These are phyloP conservation scores for Indicator maculatus DNA, from an alignment of 2,113 vertebrate species.

Conservation along the genomic window DNA sequence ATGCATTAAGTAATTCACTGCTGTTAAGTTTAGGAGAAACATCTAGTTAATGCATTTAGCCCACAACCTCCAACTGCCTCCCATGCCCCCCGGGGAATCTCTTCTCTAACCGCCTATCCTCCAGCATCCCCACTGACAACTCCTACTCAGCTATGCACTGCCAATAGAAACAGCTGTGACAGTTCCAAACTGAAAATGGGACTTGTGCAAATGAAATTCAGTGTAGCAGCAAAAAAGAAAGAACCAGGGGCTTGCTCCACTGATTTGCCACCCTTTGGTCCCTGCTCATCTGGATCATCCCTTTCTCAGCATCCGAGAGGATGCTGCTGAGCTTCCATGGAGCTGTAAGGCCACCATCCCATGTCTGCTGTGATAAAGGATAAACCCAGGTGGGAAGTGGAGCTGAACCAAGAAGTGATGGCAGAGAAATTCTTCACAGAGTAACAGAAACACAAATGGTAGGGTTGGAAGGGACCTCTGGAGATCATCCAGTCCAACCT, in stretches of 20 bases:
- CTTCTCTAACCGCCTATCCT: conserved; percentile 46
- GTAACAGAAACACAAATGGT: no score
- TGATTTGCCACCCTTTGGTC: background rate
- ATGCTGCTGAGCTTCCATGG: background rate
- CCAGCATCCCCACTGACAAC: conserved; percentile 66
- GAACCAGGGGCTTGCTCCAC: conserved; percentile 25
- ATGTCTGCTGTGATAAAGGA: background rate
- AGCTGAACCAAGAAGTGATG: background rate
- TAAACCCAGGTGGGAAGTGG: background rate
- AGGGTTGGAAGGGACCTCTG: no score
- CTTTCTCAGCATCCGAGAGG: background rate
- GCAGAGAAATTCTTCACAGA: background rate
- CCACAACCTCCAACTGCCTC: conserved; percentile 63
- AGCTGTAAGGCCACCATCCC: background rate
- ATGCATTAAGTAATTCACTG: conserved; percentile 28
- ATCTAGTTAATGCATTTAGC: conserved; percentile 54
- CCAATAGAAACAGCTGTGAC: conserved; percentile 71
- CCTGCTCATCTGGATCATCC: background rate
- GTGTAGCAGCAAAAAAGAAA: conserved; percentile 41
- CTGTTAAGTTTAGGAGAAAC: conserved; percentile 49
- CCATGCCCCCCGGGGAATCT: conserved; percentile 65
- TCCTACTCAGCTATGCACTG: conserved; percentile 64
- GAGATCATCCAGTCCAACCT: no score
- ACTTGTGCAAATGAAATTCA: conserved; percentile 66
- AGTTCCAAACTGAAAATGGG: conserved; percentile 64